Conservation (phyloP, 2,797 vertebrate genomes). For the Enteromius anoplus region DNA sequence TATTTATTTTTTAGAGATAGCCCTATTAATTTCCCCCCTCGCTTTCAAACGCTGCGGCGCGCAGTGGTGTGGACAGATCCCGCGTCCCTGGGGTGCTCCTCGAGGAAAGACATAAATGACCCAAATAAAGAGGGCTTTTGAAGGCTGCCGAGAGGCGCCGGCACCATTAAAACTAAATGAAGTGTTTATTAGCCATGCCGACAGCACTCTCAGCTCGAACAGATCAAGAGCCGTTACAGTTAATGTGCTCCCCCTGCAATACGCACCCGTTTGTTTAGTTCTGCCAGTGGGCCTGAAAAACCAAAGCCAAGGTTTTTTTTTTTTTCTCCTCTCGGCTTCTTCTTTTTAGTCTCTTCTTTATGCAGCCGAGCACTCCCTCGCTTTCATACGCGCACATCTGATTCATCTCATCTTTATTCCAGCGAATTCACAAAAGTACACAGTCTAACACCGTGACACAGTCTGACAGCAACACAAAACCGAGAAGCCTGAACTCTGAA, state of each 20-base stretch:
- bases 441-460: constrained; percentile 55
- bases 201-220: constrained; percentile 79
- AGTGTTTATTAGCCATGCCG: constrained; percentile 86
- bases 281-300: constrained; percentile 70
- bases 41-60: constrained; percentile 74
- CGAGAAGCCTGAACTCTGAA: constrained; percentile 69
- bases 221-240: constrained; percentile 84
- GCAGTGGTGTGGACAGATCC: constrained; percentile 78
- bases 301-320: constrained; percentile 64
- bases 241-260: constrained; percentile 76
- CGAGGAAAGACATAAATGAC: constrained; percentile 85
- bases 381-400: constrained; percentile 54
- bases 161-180: constrained; percentile 86
- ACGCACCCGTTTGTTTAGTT: constrained; percentile 76
- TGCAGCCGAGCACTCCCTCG: constrained; percentile 16
- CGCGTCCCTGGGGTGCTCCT: constrained; percentile 78
- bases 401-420: constrained; percentile 52
- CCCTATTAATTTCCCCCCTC: constrained; percentile 84
- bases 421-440: constrained; percentile 45
- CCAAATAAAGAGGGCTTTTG: constrained; percentile 86
- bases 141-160: constrained; percentile 79
- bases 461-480: constrained; percentile 70
- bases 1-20: constrained; percentile 87
- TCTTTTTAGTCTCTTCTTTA: constrained; percentile 68
- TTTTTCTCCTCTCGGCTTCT: constrained; percentile 48